Percentiles rank a stretch among this genome's conserved stretches.
Conservation (phyloP, 2,113 vertebrate species). For the Bucco capensis region DNA sequence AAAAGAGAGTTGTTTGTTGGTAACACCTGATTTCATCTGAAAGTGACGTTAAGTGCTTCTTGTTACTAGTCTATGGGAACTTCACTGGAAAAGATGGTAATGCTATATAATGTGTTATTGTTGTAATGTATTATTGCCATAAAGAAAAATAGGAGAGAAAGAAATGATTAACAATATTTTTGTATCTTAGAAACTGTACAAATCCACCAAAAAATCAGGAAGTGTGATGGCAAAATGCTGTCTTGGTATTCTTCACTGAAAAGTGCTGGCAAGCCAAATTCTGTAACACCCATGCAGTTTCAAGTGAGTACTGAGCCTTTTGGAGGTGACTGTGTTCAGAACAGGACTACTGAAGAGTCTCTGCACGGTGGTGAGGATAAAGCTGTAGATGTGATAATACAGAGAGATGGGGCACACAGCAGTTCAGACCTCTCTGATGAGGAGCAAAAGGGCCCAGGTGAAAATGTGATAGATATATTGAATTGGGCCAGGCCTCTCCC, state of each 20-base stretch:
- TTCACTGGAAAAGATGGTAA: neutral
- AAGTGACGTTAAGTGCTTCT: neutral
- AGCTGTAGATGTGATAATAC: neutral
- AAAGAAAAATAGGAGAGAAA: neutral
- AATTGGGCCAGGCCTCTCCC: constrained; percentile 80
- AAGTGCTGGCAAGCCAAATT: neutral
- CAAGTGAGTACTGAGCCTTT: neutral
- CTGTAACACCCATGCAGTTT: constrained; percentile 21
- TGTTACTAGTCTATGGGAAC: neutral
- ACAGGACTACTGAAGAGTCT: neutral
- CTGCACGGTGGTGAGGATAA: neutral
- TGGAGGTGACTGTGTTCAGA: neutral
- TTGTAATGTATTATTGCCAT: neutral
- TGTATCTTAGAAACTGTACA: constrained; percentile 16
- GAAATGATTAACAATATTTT: neutral
- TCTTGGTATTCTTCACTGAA: neutral
- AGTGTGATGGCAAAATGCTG: neutral
- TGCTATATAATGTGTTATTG: neutral
- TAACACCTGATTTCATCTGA: neutral
- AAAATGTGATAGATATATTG: constrained; percentile 68
- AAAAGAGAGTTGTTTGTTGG: too few species aligned
- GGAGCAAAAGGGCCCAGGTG: neutral
- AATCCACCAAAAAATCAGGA: neutral
- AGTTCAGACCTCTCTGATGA: neutral
- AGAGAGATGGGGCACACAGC: neutral